These are phyloP conservation scores for Sebastes hubbsi DNA, from an alignment of 2,797 vertebrate genomes.

Conservation along the genomic window DNA sequence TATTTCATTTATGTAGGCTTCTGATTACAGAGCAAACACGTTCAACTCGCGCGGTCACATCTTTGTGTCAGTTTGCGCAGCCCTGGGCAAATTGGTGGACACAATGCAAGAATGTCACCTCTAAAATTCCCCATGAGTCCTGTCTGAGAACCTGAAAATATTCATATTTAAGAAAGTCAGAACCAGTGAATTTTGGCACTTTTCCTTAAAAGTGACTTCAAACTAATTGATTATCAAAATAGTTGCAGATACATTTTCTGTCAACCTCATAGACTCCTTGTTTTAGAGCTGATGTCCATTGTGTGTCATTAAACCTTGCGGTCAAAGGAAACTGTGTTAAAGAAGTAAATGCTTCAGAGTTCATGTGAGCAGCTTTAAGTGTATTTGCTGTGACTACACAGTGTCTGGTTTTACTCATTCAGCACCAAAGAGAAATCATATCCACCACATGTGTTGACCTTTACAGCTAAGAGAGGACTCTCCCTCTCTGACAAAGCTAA, in stretches of 20 bases:
- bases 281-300: not conserved
- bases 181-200: not conserved
- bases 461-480: slow-evolving; percentile 1
- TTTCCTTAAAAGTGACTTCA: not conserved
- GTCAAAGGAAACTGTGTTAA: not conserved
- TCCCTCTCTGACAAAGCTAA: not conserved
- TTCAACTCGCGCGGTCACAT: not conserved
- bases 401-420: slow-evolving; percentile 10
- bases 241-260: not conserved
- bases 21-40: not conserved
- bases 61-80: not conserved
- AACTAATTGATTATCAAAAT: not conserved
- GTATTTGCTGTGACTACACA: slow-evolving; percentile 2
- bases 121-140: too few species aligned
- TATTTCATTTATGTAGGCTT: not conserved
- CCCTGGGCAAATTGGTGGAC: too few species aligned
- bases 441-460: slow-evolving; percentile 8
- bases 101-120: too few species aligned
- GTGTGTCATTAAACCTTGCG: not conserved
- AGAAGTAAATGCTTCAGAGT: not conserved
- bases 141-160: not conserved
- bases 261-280: not conserved
- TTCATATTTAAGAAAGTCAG: not conserved
- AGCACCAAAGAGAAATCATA: slow-evolving; percentile 4
- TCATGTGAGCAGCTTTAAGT: not conserved